Conservation (phyloP, 1,140 invertebrate species). For the Drosophila nikananu region DNA sequence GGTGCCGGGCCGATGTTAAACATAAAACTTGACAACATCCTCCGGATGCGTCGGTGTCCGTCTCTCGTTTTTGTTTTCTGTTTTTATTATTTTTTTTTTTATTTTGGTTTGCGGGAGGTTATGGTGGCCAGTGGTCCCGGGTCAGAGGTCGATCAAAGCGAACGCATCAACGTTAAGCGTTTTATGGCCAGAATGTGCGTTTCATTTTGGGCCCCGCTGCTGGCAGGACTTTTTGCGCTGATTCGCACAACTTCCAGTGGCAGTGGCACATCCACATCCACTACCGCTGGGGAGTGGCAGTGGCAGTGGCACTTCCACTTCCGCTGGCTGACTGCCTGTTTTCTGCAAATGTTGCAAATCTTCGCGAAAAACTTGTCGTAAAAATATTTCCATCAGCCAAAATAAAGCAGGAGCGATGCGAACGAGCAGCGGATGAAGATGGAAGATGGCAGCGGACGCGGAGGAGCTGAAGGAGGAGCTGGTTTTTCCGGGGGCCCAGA, state of each 20-base stretch:
- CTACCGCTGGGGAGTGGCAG: conserved; percentile 2
- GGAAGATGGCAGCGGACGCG: conserved; percentile 15
- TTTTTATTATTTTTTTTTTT: not conserved
- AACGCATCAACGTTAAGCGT: conserved; percentile 68
- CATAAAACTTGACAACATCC: conserved; percentile 78
- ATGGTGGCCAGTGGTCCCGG: conserved; percentile 3
- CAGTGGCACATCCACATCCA: conserved; percentile 18
- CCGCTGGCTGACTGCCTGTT: conserved; percentile 26
- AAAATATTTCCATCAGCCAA: conserved; percentile 80
- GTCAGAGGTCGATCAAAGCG: conserved; percentile 29
- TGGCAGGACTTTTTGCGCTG: conserved; percentile 54
- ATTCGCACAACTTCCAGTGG: conserved; percentile 63
- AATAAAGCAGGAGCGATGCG: conserved; percentile 42
- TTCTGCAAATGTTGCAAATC: conserved; percentile 82
- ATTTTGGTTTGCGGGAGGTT: not conserved
- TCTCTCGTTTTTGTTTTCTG: not conserved
- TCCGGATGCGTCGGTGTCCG: conserved; percentile 40
- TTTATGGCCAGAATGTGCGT: conserved; percentile 75
- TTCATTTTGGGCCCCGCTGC: conserved; percentile 40
- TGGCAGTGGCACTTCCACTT: conserved; percentile 29
- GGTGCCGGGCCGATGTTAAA: conserved; percentile 49
- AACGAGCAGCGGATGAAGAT: conserved; percentile 52
- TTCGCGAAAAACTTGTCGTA: conserved; percentile 82
- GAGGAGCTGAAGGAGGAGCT: conserved; percentile 7
- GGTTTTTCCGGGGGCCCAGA: conserved; percentile 23